Evolutionary conservation across 2,113 vertebrate species (phyloP).

Genomic region (Probosciger aterrimus): DNA sequence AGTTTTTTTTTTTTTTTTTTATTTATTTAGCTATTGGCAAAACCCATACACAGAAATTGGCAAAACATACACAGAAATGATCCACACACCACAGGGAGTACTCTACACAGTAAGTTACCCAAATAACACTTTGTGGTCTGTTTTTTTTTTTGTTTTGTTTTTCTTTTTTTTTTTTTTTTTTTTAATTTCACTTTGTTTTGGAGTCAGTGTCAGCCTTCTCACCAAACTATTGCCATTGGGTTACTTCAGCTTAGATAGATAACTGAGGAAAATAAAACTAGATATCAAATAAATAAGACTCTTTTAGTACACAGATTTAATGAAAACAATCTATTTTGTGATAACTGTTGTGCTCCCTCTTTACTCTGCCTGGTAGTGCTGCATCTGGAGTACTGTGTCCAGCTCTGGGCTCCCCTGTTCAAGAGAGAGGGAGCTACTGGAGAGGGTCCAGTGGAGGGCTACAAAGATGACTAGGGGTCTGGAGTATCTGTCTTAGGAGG

Average conservation of each 20-base stretch:
- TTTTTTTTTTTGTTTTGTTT: too few species aligned
- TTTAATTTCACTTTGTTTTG: not conserved
- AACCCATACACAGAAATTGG: not conserved
- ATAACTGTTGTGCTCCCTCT: not conserved
- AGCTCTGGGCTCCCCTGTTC: not conserved
- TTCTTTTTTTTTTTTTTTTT: too few species aligned
- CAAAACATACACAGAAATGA: not conserved
- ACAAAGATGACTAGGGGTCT: not conserved
- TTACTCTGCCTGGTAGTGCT: not conserved
- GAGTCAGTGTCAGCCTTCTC: not conserved
- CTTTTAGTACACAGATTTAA: not conserved
- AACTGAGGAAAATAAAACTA: not conserved
- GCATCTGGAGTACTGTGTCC: not conserved
- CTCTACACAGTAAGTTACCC: not conserved
- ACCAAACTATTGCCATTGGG: not conserved
- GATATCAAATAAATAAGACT: not conserved
- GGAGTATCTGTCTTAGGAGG: not conserved
- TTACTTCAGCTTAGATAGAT: not conserved
- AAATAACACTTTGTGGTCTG: not conserved
- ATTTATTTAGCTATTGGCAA: not conserved
- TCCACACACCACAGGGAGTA: not conserved
- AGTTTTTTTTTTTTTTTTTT: not conserved
- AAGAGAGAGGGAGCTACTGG: not conserved
- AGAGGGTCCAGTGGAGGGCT: not conserved
- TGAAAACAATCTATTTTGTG: slow-evolving; percentile 24